Evolutionary conservation across 2,113 vertebrate genomes (phyloP).

Genomic region (Parotia lawesii): DNA sequence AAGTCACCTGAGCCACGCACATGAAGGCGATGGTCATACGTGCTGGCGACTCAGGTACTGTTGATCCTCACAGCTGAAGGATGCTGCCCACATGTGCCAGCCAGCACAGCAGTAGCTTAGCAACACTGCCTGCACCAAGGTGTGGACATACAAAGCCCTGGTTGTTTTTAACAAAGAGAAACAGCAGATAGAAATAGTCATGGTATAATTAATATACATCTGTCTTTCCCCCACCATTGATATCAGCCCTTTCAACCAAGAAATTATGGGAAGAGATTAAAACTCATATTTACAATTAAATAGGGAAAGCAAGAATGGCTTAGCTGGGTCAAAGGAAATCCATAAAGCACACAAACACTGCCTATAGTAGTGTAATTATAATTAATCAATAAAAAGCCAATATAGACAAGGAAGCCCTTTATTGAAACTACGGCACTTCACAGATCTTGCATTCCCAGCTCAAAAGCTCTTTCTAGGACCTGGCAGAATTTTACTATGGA

Average conservation of each 20-base stretch:
- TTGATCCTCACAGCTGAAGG: neutral
- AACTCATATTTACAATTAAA: neutral
- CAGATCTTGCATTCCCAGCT: neutral
- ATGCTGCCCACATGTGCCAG: neutral
- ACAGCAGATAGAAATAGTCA: neutral
- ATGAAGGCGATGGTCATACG: fast-evolving
- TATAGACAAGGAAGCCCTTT: neutral
- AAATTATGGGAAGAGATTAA: fast-evolving
- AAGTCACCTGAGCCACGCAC: fast-evolving
- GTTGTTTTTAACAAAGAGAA: neutral
- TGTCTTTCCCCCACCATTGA: neutral
- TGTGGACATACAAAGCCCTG: neutral
- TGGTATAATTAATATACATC: neutral
- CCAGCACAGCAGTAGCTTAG: neutral
- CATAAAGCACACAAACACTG: neutral
- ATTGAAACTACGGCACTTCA: neutral
- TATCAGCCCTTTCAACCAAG: neutral
- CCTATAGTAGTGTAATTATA: neutral
- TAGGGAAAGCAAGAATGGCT: neutral
- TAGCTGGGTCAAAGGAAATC: neutral
- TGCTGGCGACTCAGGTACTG: fast-evolving
- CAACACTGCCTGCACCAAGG: neutral
- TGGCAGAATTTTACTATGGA: neutral
- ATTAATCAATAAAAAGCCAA: neutral
- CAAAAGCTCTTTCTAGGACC: neutral